Evolutionary conservation across 2,888 invertebrate genomes (phyloP).

Genomic region (Chelonus formosanus): DNA sequence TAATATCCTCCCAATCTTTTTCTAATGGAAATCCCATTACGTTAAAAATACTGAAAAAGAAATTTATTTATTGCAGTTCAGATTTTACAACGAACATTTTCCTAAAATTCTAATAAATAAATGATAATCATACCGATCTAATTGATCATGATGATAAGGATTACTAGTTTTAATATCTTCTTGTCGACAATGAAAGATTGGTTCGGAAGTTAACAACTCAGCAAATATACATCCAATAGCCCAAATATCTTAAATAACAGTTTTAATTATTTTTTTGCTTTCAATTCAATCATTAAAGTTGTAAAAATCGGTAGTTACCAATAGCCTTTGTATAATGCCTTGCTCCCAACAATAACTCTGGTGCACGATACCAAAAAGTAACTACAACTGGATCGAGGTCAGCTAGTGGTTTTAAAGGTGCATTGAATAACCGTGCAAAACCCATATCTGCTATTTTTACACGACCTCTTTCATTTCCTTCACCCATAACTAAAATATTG

Average conservation of each 20-base stretch:
- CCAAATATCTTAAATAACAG: slow-evolving; percentile 83
- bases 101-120: no score
- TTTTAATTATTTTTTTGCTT: background rate
- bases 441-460: slow-evolving; percentile 99
- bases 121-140: slow-evolving; percentile 72
- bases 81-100: no score
- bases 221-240: slow-evolving; percentile 99
- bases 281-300: no score
- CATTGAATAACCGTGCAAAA: slow-evolving; percentile 96
- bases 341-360: slow-evolving; percentile 92
- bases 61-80: background rate
- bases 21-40: slow-evolving; percentile 99
- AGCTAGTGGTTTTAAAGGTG: slow-evolving; percentile 95
- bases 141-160: slow-evolving; percentile 98
- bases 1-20: slow-evolving; percentile 98
- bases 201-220: slow-evolving; percentile 97
- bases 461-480: slow-evolving; percentile 94
- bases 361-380: slow-evolving; percentile 99
- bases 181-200: slow-evolving; percentile 98
- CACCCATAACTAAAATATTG: slow-evolving; percentile 99
- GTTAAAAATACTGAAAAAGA: slow-evolving; percentile 83
- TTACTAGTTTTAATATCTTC: slow-evolving; percentile 99
- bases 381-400: slow-evolving; percentile 99
- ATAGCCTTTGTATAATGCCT: slow-evolving; percentile 98
- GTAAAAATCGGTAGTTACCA: slow-evolving; percentile 67